phyloP scores from a whole-genome alignment of 2,113 vertebrate species.

The Tursiops truncatus region DNA sequence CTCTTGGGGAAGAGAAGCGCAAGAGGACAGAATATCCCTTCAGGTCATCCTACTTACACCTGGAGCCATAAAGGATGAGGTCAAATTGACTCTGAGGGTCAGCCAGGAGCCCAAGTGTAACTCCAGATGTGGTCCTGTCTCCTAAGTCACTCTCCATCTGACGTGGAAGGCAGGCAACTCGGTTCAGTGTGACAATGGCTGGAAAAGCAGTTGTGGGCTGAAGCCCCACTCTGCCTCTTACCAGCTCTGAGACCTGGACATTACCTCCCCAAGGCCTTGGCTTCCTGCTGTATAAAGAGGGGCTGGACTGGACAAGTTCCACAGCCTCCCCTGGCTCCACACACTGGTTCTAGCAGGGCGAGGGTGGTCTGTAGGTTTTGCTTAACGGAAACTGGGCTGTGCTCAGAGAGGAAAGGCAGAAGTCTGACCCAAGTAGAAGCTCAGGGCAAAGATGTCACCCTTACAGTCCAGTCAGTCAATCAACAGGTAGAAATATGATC shows the following conservation, averaged over 20 bases:
- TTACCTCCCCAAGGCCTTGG: neutral
- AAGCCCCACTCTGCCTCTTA: neutral
- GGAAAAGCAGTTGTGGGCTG: neutral
- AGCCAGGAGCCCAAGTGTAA: neutral
- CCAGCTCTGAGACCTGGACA: neutral
- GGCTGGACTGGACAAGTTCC: neutral
- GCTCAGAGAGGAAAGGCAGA: neutral
- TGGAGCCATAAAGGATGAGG: neutral
- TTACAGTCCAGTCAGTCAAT: neutral
- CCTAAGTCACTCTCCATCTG: neutral
- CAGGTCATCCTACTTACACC: neutral
- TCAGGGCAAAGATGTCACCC: neutral
- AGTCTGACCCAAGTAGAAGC: neutral
- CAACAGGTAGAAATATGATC: neutral
- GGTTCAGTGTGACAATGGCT: too few species aligned
- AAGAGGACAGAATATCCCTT: neutral
- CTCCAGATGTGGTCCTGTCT: neutral
- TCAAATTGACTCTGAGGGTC: neutral
- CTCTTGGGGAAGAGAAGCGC: neutral
- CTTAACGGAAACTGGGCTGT: neutral
- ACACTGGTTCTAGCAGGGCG: neutral
- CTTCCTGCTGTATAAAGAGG: neutral
- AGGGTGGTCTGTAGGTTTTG: neutral
- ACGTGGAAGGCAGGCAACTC: neutral
- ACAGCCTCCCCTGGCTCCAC: neutral